Conservation (phyloP, 1,140 invertebrate genomes). For the Dryas iulia region DNA sequence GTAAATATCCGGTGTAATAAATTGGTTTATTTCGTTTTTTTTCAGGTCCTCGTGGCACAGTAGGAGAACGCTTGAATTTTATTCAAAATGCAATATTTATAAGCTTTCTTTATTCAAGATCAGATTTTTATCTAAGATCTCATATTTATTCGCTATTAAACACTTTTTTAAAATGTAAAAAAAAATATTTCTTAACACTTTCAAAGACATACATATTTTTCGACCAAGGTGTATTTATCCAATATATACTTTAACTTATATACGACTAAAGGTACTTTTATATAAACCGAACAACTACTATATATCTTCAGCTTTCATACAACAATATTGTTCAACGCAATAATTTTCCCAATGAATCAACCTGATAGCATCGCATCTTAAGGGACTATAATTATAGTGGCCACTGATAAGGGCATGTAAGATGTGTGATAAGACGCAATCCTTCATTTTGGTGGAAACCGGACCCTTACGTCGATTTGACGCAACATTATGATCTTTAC, state of each 20-base stretch:
- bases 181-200: too few relatives aligned
- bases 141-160: too few relatives aligned
- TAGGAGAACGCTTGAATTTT: too few relatives aligned
- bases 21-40: neutral
- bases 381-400: constrained; percentile 1
- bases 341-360: constrained; percentile 1
- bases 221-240: too few relatives aligned
- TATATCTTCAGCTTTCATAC: neutral
- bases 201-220: too few relatives aligned
- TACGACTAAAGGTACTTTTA: too few relatives aligned
- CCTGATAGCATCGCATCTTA: neutral
- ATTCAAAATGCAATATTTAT: too few relatives aligned
- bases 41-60: too few relatives aligned
- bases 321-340: neutral
- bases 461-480: neutral
- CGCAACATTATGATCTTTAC: neutral
- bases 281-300: too few relatives aligned
- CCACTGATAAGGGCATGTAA: neutral
- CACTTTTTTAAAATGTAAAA: too few relatives aligned
- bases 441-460: neutral
- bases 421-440: neutral
- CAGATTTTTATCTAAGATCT: too few relatives aligned
- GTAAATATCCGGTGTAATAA: constrained; percentile 10
- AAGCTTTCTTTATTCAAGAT: too few relatives aligned
- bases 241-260: neutral